A percentile compares a stretch with the other conserved stretches of the same genome.
Conservation (phyloP, 2,888 invertebrate species). For the Incurvaria masculella region DNA sequence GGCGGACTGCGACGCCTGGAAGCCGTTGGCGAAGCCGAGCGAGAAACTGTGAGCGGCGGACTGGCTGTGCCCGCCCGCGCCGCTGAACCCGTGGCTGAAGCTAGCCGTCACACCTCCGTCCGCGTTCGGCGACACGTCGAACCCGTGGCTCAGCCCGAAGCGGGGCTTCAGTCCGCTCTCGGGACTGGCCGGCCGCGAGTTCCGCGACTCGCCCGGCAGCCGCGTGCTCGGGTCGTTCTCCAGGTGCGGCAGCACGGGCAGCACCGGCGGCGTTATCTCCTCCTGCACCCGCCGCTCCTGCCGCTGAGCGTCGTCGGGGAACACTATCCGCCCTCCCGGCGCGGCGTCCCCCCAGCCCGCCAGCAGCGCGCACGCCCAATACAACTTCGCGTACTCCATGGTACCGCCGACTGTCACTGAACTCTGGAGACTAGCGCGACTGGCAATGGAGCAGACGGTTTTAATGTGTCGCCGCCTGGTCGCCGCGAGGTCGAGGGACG, state of each 20-base stretch:
- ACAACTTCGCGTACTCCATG: slow-evolving; percentile 2
- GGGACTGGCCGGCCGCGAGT: neutral
- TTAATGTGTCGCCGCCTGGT: slow-evolving; percentile 45
- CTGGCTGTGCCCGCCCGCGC: slow-evolving; percentile 36
- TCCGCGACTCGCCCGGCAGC: slow-evolving; percentile 28
- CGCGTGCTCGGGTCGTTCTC: slow-evolving; percentile 50
- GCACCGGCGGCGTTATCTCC: slow-evolving; percentile 47
- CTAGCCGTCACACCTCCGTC: slow-evolving; percentile 44
- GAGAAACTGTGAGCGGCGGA: slow-evolving; percentile 48
- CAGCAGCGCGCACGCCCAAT: slow-evolving; percentile 28
- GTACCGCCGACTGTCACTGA: slow-evolving; percentile 6
- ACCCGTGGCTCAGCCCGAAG: slow-evolving; percentile 39
- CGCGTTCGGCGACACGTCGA: slow-evolving; percentile 39
- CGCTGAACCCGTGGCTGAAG: slow-evolving; percentile 42
- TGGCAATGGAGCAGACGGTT: slow-evolving; percentile 35
- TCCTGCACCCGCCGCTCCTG: slow-evolving; percentile 36
- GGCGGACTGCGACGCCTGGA: slow-evolving; percentile 49
- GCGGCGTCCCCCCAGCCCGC: slow-evolving; percentile 28
- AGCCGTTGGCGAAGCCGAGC: slow-evolving; percentile 48
- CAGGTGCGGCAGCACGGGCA: slow-evolving; percentile 48
- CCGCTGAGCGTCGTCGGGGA: slow-evolving; percentile 36
- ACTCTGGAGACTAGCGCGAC: neutral
- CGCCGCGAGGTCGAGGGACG: slow-evolving; percentile 39
- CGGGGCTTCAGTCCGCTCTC: slow-evolving; percentile 27
- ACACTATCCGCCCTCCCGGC: slow-evolving; percentile 25